Evolutionary conservation across 1,140 invertebrate genomes (phyloP).

Genomic region (Leptonema lineaticorne): DNA sequence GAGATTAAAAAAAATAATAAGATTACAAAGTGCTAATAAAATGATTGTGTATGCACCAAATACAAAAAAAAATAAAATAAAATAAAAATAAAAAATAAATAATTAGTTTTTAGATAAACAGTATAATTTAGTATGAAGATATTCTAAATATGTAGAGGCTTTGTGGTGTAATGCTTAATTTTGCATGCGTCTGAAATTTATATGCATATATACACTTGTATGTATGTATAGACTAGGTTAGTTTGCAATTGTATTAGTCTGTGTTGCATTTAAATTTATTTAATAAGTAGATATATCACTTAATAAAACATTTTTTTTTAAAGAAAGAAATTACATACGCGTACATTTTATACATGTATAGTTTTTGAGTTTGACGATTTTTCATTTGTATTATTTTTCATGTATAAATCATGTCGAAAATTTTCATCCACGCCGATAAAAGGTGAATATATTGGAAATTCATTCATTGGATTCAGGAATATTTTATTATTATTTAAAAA

Average conservation of each 20-base stretch:
- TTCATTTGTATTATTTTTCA: background rate
- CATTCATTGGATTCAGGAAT: no score
- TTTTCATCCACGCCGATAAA: background rate
- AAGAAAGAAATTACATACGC: background rate
- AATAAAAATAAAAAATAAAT: no score
- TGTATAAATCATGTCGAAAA: background rate
- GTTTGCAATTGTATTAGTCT: conserved; percentile 14
- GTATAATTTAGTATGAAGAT: conserved; percentile 30
- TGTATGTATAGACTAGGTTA: conserved; percentile 22
- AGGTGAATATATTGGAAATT: no score
- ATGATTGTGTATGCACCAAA: conserved; percentile 5
- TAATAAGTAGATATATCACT: background rate
- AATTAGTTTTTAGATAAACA: no score
- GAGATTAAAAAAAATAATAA: no score
- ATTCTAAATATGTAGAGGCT: conserved; percentile 34
- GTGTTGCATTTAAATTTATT: conserved; percentile 13
- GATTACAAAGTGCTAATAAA: background rate
- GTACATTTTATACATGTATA: background rate
- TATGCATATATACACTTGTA: background rate
- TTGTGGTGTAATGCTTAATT: conserved; percentile 23
- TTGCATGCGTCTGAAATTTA: conserved; percentile 25
- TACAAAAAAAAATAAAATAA: conserved; percentile 9
- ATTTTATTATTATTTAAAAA: no score
- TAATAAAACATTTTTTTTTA: no score
- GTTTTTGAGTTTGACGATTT: background rate